Base-by-base conservation (phyloP, 2,797 vertebrate species). In the Podarcis siculus region DNA sequence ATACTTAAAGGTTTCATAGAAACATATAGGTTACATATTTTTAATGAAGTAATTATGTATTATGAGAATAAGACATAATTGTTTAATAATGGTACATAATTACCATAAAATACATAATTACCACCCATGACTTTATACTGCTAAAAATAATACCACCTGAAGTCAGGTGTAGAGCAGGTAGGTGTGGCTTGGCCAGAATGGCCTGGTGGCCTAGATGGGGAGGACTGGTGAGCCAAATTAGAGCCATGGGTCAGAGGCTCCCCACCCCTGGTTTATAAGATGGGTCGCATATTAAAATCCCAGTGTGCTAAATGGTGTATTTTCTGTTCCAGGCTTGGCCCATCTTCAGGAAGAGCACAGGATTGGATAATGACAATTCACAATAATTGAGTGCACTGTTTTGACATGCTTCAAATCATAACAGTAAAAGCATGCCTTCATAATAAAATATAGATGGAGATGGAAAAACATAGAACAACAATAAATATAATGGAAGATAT, bases 301-400 rank as follows among this genome's bases (percentile, higher is more conserved):
- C 21, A 91, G 23, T 39, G 21, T 49, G 75, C 64, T 5, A 92
- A 93, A 77, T 78, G 19, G 66, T 37, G 30, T 58, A n/a, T 42
- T 85, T 8, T 21, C 55, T 35, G 30, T 90, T 95, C 94, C 87
- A 94, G 88, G 86, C 83, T 91, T 88, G 81, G 90, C 82, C 94
- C 90, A 90, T 90, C 76, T 89, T 87, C 90, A 37, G 23, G 17
- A 93, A 79, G 61, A 73, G 3, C 25, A 95, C 85, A 94, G 79
- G 91, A 94, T 61, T 94, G 81, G 86, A 95, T 97, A 92, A 94
- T 91, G 90, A 93, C 90, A 91, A 96, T 91, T 94, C 89, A 89
- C 90, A 95, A 95, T 95, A 93, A 94, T 94, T 96, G 95, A 97
- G 96, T 96, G 95, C 94, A 96, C 93, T 97, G 94, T 97, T 97